Evolutionary conservation across 2,797 vertebrate species (phyloP), one percentile per base, ranked within the genome.

Genomic region (Galaxias olidus): DNA sequence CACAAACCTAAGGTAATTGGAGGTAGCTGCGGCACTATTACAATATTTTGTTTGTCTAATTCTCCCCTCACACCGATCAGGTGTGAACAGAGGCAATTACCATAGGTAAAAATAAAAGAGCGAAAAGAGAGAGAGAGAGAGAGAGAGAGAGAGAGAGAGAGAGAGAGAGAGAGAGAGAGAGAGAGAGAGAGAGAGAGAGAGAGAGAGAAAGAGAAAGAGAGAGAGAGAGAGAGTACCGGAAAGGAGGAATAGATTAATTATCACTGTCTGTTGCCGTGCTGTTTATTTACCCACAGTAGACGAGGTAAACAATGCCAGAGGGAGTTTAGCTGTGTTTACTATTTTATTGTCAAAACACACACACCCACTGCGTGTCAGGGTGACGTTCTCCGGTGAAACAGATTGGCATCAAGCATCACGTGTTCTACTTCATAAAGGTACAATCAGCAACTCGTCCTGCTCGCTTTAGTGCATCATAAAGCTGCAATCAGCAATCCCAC

Each of bases 41-140:
- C 66, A 68, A 74, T 73, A 73, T 76, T 85, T 84, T 80, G 77
- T 73, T 73, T 58, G 57, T 46, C 73, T 81, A 86, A 86, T 84
- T 81, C 59, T 61, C 76, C 76, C 58, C 55, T 41, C 41, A 30
- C 30, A 30, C 30, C 41, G 46, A 61, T 66, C 69, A 77, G 79
- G 72, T 83, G 66, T 56, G 61, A 65, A 69, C 66, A n/a, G 59
- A 19, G 60, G 66, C 12, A 68, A 57, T 73, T 59, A 54, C 11
- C 48, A 59, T 49, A 0, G 4, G 70, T 71, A 78, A 71, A 79
- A 74, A 84, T 73, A 30, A 30, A 30, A 30, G 30, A 30, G 30
- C 3, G 30, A 53, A 20, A 50, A 49, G 59, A 72, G 44, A 11
- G 42, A 73, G 57, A 70, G 48, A 57, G 41, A 64, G 54, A 63